Evolutionary conservation across 2,888 invertebrate species (phyloP), one percentile per base, ranked within the genome.

Genomic region (Endotricha flammealis): DNA sequence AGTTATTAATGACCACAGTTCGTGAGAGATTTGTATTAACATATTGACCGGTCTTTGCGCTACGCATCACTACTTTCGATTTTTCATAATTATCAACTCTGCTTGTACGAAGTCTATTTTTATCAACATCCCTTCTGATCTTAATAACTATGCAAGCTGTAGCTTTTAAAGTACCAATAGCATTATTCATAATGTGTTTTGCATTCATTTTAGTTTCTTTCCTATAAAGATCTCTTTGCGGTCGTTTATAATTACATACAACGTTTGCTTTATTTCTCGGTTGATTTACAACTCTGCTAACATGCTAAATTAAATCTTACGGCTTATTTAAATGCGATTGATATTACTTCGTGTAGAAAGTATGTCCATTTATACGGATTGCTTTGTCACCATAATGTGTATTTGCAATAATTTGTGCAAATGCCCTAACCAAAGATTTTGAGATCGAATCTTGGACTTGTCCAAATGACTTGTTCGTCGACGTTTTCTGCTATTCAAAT

Each of bases 1-100:
- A n/a, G n/a, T n/a, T n/a, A n/a, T n/a, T n/a, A n/a, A n/a, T n/a
- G n/a, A n/a, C n/a, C n/a, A n/a, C n/a, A n/a, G n/a, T n/a, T n/a
- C n/a, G n/a, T n/a, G n/a, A n/a, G n/a, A n/a, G n/a, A n/a, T n/a
- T n/a, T n/a, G n/a, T n/a, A n/a, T n/a, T n/a, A n/a, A n/a, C n/a
- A n/a, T n/a, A n/a, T n/a, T 20, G 20, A 4, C 4, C 7, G 20
- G 16, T 16, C 20, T 20, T 20, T 8, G 6, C 3, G 20, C 6
- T 20, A 58, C 46, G 59, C 53, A 55, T 61, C 52, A 50, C 39
- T 55, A 53, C 50, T 55, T 61, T 59, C 48, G 48, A 58, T 62
- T 48, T 48, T 48, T 41, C 51, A 49, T 47, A 47, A 48, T 53
- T 32, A 33, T 46, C 46, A 47, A 57, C 50, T 42, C 42, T 38